Evolutionary conservation across 2,797 vertebrate species (phyloP).

Genomic region (Sebastes ruberrimus): DNA sequence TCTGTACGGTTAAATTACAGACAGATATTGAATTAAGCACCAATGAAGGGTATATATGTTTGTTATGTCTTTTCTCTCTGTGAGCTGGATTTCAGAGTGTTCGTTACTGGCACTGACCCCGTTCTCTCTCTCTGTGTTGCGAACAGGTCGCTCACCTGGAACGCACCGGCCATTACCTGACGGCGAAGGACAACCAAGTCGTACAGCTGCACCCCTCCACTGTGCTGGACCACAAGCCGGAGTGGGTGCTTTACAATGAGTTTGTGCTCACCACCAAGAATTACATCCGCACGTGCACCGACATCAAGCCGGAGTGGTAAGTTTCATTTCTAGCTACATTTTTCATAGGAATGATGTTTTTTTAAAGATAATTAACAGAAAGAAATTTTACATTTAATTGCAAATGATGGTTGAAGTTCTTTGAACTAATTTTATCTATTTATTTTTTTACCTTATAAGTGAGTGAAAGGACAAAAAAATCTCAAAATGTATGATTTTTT

Average conservation of each 20-base stretch:
- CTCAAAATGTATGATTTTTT: no score
- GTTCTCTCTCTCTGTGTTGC: not conserved
- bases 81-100: not conserved
- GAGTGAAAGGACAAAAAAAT: no score
- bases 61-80: not conserved
- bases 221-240: constrained; percentile 97
- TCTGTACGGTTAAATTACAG: not conserved
- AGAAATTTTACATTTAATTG: not conserved
- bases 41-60: not conserved
- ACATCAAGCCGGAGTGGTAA: constrained; percentile 98
- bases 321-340: constrained; percentile 24
- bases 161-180: constrained; percentile 97
- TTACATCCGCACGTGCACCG: constrained; percentile 97
- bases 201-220: constrained; percentile 98
- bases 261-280: constrained; percentile 99
- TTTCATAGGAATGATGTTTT: not conserved
- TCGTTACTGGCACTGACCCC: not conserved
- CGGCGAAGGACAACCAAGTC: constrained; percentile 99
- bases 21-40: not conserved
- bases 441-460: not conserved
- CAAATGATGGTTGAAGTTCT: not conserved
- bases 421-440: not conserved
- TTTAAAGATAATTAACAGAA: not conserved
- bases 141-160: constrained; percentile 95
- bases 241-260: constrained; percentile 99